These are phyloP conservation scores for Sceloporus undulatus DNA, from an alignment of 2,113 vertebrate species.

Conservation along the genomic window DNA sequence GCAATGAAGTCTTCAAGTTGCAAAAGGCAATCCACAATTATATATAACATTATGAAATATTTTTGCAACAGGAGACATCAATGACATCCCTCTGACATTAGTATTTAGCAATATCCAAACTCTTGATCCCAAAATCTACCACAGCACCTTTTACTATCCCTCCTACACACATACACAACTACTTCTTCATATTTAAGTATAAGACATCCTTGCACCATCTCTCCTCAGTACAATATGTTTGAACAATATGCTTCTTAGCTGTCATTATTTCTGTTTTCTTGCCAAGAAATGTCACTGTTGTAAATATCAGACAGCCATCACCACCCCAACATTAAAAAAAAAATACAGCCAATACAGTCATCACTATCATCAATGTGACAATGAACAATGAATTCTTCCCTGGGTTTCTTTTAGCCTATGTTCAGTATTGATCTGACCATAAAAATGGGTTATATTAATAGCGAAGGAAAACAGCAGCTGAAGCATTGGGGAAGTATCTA, in stretches of 20 bases:
- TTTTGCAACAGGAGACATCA: background rate
- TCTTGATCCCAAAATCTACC: background rate
- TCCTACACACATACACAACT: background rate
- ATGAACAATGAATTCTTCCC: background rate
- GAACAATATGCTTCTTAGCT: background rate
- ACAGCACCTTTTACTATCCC: background rate
- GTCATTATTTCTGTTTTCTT: background rate
- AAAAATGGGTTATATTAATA: conserved; percentile 30
- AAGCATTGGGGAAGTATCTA: background rate
- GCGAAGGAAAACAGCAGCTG: conserved; percentile 14
- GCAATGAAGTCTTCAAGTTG: no score
- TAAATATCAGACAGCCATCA: background rate
- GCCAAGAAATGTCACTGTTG: conserved; percentile 7
- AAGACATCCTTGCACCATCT: background rate
- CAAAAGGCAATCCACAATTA: no score
- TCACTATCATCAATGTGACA: background rate
- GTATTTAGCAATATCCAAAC: background rate
- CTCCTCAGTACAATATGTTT: background rate
- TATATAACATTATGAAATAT: background rate
- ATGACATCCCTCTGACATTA: background rate
- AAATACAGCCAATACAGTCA: background rate
- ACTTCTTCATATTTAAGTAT: background rate
- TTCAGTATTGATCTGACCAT: conserved; percentile 16
- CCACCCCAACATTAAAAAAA: background rate
- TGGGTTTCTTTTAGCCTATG: background rate